A percentile compares a stretch with the other conserved stretches of the same genome.
These are phyloP conservation scores for Pungitius pungitius DNA, from an alignment of 2,113 vertebrate species.

Conservation along the genomic window DNA sequence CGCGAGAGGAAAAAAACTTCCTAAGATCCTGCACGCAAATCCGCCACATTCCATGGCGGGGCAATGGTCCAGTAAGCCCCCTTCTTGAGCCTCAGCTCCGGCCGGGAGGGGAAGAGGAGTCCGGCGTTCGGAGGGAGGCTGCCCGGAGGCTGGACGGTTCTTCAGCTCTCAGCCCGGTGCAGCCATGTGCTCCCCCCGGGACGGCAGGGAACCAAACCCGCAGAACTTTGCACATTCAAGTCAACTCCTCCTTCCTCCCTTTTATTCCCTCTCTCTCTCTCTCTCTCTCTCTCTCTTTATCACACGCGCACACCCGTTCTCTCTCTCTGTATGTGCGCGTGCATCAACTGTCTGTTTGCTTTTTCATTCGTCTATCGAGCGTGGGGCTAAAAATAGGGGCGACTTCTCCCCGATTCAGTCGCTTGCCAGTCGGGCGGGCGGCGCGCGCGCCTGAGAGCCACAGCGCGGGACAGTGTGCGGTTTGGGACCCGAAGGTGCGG, in stretches of 20 bases:
- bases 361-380: conserved; percentile 66
- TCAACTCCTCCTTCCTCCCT: conserved; percentile 63
- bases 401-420: conserved; percentile 54
- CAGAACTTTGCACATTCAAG: conserved; percentile 64
- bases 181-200: conserved; percentile 54
- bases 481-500: conserved; percentile 48
- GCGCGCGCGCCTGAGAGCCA: conserved; percentile 18
- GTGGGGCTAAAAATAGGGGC: conserved; percentile 73
- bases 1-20: conserved; percentile 57
- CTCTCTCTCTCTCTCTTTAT: neutral
- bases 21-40: conserved; percentile 45
- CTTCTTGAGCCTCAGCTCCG: conserved; percentile 51
- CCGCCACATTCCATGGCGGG: conserved; percentile 73
- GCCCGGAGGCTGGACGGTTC: conserved; percentile 1
- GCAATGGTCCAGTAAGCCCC: conserved; percentile 60
- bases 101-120: conserved; percentile 34
- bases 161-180: conserved; percentile 23
- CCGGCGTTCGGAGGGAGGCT: conserved; percentile 11
- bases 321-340: conserved; percentile 27
- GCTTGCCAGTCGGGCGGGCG: conserved; percentile 40
- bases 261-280: conserved; percentile 23
- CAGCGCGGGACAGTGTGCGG: conserved; percentile 31
- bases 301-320: neutral
- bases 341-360: conserved; percentile 68
- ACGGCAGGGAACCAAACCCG: conserved; percentile 55